Conservation (phyloP, 2,797 vertebrate species). For the Limnodromus scolopaceus region DNA sequence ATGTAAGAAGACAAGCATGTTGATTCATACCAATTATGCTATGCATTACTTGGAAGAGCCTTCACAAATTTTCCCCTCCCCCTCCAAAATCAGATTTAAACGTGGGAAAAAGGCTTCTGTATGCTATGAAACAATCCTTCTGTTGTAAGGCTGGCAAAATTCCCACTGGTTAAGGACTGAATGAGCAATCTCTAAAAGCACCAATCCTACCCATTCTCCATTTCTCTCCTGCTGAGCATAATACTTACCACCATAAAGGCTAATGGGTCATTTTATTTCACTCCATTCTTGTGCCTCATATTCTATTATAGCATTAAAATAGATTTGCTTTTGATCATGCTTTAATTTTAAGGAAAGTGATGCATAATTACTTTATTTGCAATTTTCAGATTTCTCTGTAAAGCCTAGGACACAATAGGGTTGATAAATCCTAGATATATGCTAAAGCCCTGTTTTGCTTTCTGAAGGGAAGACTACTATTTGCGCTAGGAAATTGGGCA, state of each 20-base stretch:
- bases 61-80: background rate
- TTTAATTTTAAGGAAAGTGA: background rate
- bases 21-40: slow-evolving; percentile 60
- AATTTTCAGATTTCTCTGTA: background rate
- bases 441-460: background rate
- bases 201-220: background rate
- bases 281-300: background rate
- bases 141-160: background rate
- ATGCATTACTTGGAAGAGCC: slow-evolving; percentile 5
- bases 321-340: background rate
- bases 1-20: background rate
- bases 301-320: background rate
- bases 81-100: background rate
- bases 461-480: background rate
- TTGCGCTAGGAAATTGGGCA: background rate
- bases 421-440: background rate
- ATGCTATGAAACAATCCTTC: background rate
- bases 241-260: background rate
- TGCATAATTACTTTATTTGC: background rate
- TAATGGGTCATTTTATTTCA: background rate
- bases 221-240: background rate
- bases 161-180: background rate
- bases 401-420: background rate
- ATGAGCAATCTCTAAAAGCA: background rate
- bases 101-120: background rate